Percentiles rank a stretch among this genome's conserved stretches.
These are phyloP conservation scores for Melanotaenia nigrans DNA, from an alignment of 2,797 vertebrate genomes.

Conservation along the genomic window DNA sequence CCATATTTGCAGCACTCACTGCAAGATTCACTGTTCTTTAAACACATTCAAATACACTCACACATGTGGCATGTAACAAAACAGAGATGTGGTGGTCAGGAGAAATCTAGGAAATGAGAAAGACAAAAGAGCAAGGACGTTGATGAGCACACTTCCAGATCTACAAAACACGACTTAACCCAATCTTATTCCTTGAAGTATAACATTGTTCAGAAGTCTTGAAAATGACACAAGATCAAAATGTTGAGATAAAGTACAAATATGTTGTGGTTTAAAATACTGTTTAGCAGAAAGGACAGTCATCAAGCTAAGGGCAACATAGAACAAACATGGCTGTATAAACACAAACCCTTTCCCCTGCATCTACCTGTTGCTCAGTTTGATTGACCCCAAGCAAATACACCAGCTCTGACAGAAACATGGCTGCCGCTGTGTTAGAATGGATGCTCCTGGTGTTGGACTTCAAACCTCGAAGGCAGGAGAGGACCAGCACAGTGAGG, in stretches of 20 bases:
- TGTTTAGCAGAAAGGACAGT: neutral
- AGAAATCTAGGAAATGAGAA: neutral
- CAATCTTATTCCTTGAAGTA: neutral
- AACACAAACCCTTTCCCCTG: neutral
- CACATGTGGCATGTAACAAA: conserved; percentile 25
- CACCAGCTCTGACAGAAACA: conserved; percentile 93
- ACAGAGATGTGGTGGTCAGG: neutral
- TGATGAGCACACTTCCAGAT: neutral
- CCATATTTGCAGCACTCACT: conserved; percentile 42
- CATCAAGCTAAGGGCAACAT: neutral
- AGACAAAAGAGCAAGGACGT: neutral
- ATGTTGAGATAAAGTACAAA: neutral
- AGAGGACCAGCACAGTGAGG: conserved; percentile 89
- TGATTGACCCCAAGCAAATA: conserved; percentile 94
- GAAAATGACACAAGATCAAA: neutral
- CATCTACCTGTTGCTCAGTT: conserved; percentile 92
- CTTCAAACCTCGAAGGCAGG: conserved; percentile 94
- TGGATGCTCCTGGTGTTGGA: conserved; percentile 97
- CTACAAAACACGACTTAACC: neutral
- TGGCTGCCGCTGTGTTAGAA: conserved; percentile 91
- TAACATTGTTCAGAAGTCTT: neutral
- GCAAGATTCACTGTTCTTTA: conserved; percentile 34
- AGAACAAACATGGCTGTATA: neutral
- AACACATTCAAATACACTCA: conserved; percentile 17
- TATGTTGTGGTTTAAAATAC: neutral